phyloP scores from a whole-genome alignment of 2,113 vertebrate genomes.

The Sorex araneus region DNA sequence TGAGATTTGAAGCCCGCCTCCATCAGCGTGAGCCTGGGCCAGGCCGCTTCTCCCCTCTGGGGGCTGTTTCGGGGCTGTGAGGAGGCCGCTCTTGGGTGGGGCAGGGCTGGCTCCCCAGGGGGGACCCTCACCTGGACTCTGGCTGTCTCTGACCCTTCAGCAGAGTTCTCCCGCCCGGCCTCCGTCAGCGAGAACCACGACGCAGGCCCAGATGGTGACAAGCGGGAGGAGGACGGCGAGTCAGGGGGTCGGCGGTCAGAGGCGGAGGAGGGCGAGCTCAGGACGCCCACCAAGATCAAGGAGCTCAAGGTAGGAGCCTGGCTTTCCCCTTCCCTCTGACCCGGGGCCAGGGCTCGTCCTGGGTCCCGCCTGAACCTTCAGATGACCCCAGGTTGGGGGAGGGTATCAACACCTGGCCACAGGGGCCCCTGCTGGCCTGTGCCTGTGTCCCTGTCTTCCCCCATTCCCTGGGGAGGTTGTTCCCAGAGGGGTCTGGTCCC shows the following conservation, averaged over 20 bases:
- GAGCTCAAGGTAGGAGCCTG: constrained; percentile 93
- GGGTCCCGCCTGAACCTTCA: neutral
- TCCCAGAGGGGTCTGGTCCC: neutral
- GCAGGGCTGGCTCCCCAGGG: neutral
- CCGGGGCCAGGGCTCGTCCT: neutral
- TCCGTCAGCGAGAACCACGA: constrained; percentile 96
- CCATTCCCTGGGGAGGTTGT: neutral
- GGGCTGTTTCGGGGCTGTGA: fast-evolving
- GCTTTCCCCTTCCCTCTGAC: neutral
- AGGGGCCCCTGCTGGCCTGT: neutral
- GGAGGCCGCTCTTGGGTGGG: neutral
- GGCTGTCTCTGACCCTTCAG: constrained; percentile 61
- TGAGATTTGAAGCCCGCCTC: constrained; percentile 42
- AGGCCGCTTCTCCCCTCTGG: neutral
- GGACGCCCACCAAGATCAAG: constrained; percentile 95
- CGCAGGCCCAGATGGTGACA: constrained; percentile 86
- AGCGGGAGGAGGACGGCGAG: constrained; percentile 90
- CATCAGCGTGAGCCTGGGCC: neutral
- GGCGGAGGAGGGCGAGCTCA: constrained; percentile 89
- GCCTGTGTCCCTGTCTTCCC: neutral
- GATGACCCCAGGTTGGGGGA: neutral
- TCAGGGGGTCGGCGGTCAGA: constrained; percentile 86
- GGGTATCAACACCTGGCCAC: neutral
- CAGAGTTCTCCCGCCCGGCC: constrained; percentile 96
- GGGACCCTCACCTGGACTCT: neutral